Conservation (phyloP, 2,888 invertebrate genomes). For the Lepidochrysops patricia region DNA sequence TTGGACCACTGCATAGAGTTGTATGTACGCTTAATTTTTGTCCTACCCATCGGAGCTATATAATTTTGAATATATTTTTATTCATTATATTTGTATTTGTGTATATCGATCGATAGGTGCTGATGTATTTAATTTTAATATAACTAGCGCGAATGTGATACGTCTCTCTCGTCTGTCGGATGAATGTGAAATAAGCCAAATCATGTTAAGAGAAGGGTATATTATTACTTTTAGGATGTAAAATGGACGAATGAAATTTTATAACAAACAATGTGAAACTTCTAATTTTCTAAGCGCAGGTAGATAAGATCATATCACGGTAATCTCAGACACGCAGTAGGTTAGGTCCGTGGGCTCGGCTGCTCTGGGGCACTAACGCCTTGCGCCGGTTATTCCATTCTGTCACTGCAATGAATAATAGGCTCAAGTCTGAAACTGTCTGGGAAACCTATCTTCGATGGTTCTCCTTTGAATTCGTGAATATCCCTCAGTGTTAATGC, state of each 20-base stretch:
- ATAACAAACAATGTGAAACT: constrained; percentile 64
- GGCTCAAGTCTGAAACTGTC: background rate
- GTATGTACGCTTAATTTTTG: constrained; percentile 53
- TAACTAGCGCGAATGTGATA: constrained; percentile 62
- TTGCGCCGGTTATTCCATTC: background rate
- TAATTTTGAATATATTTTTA: constrained; percentile 45
- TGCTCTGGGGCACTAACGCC: background rate
- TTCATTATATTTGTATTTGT: constrained; percentile 51
- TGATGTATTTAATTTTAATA: constrained; percentile 66
- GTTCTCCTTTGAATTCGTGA: background rate
- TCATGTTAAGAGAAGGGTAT: constrained; percentile 64
- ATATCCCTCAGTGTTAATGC: background rate
- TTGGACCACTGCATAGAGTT: constrained; percentile 60
- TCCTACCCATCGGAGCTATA: constrained; percentile 46
- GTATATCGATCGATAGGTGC: constrained; percentile 67
- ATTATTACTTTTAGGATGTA: constrained; percentile 62
- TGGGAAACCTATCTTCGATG: background rate
- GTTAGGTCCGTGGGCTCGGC: background rate
- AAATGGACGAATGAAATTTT: constrained; percentile 63
- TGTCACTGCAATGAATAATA: background rate
- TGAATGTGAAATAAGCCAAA: constrained; percentile 56
- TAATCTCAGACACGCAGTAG: constrained; percentile 40
- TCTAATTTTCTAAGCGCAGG: constrained; percentile 65
- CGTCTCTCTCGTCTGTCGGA: constrained; percentile 60
- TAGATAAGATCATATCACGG: constrained; percentile 64